A percentile compares a stretch with the other conserved stretches of the same genome.
Conservation (phyloP, 1,140 invertebrate genomes). For the Tetramorium alpestre region DNA sequence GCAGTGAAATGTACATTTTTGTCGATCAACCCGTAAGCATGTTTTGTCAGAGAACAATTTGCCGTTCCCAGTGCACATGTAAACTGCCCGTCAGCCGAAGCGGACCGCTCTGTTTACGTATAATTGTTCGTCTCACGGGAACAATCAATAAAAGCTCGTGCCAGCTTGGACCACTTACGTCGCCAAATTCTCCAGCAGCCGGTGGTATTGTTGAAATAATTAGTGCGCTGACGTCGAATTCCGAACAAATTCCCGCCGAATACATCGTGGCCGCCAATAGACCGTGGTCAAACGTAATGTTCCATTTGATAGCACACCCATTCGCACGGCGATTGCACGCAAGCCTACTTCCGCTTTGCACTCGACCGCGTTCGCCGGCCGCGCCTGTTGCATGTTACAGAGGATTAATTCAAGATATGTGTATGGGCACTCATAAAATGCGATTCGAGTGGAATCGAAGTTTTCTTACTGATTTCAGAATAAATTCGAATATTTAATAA, state of each 20-base stretch:
- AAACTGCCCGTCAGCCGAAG: neutral
- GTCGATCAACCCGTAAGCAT: neutral
- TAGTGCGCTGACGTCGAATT: conserved; percentile 8
- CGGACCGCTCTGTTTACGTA: neutral
- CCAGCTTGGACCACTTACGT: neutral
- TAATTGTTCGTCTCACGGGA: conserved; percentile 1
- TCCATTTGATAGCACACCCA: conserved; percentile 71
- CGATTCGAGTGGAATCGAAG: neutral
- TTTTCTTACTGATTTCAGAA: neutral
- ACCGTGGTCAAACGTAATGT: conserved; percentile 52
- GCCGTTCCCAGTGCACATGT: neutral
- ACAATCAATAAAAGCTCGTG: conserved; percentile 10
- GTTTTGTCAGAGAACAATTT: neutral
- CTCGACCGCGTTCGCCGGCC: conserved; percentile 11
- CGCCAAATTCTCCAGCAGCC: conserved; percentile 5
- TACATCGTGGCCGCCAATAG: conserved; percentile 30
- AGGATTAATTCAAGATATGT: conserved; percentile 31
- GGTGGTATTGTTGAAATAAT: conserved; percentile 30
- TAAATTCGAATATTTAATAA: neutral
- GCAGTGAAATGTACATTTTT: neutral
- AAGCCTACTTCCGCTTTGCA: conserved; percentile 68
- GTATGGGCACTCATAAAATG: neutral
- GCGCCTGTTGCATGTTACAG: conserved; percentile 70
- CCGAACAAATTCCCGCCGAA: neutral
- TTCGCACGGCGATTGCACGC: conserved; percentile 72